phyloP scores from a whole-genome alignment of 2,113 vertebrate genomes.

The Marmota flaviventris region DNA sequence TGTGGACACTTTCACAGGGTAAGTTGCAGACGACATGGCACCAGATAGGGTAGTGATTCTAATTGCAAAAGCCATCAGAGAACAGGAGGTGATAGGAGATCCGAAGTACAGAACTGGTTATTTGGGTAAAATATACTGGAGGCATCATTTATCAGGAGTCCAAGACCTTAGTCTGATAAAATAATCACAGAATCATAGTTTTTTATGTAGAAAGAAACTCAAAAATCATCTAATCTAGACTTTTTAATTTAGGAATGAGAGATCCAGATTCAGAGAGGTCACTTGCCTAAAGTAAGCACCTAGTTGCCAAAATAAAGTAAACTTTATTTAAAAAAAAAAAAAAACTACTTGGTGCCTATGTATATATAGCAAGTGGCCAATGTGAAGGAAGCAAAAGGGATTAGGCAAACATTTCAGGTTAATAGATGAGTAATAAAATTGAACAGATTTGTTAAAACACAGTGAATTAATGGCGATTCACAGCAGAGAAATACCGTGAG shows the following conservation, averaged over 20 bases:
- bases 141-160: not conserved
- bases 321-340: not conserved
- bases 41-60: not conserved
- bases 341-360: not conserved
- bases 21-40: not conserved
- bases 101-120: not conserved
- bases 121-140: not conserved
- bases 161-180: not conserved
- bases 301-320: not conserved
- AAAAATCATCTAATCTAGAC: not conserved
- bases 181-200: not conserved
- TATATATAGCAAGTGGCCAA: not conserved
- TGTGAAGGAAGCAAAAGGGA: not conserved
- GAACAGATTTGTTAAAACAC: not conserved
- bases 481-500: not conserved
- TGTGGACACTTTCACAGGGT: too few species aligned
- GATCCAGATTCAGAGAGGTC: not conserved
- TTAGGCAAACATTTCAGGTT: not conserved
- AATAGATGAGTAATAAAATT: not conserved
- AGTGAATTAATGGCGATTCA: not conserved
- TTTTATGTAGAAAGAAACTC: not conserved
- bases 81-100: not conserved
- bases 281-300: not conserved
- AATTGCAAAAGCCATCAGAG: not conserved
- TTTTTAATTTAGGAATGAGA: conserved; percentile 16